These are phyloP conservation scores for Kuschelorhynchus macadamiae DNA, from an alignment of 2,888 invertebrate species.

Conservation along the genomic window DNA sequence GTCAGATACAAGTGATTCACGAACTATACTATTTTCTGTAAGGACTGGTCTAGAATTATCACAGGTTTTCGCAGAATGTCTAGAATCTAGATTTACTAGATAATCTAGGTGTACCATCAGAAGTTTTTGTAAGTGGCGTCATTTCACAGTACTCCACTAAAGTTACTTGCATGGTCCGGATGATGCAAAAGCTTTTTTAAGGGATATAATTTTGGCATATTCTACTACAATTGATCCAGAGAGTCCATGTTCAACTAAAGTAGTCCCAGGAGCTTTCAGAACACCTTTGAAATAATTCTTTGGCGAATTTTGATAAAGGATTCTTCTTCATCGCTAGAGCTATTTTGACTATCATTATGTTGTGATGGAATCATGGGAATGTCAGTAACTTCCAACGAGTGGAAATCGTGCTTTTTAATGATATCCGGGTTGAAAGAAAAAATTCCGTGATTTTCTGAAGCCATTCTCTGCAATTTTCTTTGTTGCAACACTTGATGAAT, in stretches of 20 bases:
- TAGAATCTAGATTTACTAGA: no score
- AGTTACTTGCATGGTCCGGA: neutral
- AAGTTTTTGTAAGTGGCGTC: neutral
- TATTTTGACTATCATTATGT: neutral
- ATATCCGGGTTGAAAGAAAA: neutral
- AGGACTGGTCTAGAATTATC: no score
- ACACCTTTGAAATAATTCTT: neutral
- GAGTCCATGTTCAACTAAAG: neutral
- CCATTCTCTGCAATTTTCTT: neutral
- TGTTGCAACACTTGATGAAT: neutral
- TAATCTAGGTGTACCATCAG: no score
- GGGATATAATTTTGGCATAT: neutral
- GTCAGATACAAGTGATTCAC: no score
- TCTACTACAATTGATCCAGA: no score
- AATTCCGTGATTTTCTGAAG: neutral
- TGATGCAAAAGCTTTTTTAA: neutral
- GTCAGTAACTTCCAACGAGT: neutral
- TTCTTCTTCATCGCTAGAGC: neutral
- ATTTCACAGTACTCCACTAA: neutral
- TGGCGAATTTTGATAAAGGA: neutral
- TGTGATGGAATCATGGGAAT: neutral
- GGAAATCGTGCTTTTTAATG: neutral
- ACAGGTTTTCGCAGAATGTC: no score
- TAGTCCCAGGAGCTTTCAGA: neutral
- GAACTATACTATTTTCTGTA: no score